A percentile compares a stretch with the other conserved stretches of the same genome.
phyloP scores from a whole-genome alignment of 2,888 invertebrate species.

The Diarsia mendica region DNA sequence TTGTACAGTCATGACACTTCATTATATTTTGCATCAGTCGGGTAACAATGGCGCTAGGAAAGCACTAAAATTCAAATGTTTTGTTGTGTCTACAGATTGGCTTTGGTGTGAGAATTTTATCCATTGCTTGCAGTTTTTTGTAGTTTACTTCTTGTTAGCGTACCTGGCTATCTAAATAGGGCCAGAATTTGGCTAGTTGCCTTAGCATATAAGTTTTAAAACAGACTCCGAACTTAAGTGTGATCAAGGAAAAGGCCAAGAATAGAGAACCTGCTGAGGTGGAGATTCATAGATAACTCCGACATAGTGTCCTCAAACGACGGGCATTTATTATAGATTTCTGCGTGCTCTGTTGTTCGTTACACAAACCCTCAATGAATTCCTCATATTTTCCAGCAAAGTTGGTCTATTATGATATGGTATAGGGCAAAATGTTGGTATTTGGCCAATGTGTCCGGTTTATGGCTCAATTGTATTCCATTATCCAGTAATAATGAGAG shows the following conservation, averaged over 20 bases:
- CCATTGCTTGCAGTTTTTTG: not conserved
- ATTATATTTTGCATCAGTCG: conserved; percentile 24
- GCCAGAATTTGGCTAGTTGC: not conserved
- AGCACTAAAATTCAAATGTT: conserved; percentile 2
- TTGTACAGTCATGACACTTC: conserved; percentile 34
- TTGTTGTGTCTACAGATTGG: not conserved
- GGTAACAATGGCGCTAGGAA: conserved; percentile 1
- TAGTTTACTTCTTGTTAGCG: not conserved
- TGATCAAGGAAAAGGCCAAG: not conserved
- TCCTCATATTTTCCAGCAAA: not conserved
- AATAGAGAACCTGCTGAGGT: not conserved
- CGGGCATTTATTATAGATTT: not conserved
- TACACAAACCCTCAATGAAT: not conserved
- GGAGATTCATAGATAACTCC: not conserved
- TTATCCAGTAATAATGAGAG: conserved; percentile 30
- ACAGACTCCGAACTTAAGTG: not conserved
- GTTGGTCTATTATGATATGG: conserved; percentile 6
- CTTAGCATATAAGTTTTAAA: not conserved
- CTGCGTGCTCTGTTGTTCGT: not conserved
- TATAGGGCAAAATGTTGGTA: not conserved
- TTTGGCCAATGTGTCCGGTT: conserved; percentile 19
- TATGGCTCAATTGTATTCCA: conserved; percentile 44
- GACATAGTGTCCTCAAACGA: not conserved
- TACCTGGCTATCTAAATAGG: not conserved
- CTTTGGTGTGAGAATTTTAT: not conserved